These are phyloP conservation scores for Rosalia funebris DNA, from an alignment of 2,888 invertebrate species.

Conservation along the genomic window DNA sequence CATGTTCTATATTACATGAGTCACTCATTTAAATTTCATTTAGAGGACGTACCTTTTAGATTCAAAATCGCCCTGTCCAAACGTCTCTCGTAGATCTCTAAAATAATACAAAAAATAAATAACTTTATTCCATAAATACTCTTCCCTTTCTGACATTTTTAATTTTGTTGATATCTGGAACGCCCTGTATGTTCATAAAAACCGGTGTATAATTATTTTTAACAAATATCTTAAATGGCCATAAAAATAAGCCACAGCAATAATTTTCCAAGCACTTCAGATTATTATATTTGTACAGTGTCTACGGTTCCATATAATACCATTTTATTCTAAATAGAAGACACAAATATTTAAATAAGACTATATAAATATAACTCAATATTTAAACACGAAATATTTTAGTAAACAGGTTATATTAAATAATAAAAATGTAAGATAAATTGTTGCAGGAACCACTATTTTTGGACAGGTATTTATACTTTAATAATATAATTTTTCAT, in stretches of 20 bases:
- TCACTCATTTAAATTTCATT: too few relatives aligned
- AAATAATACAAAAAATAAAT: too few relatives aligned
- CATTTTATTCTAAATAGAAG: neutral
- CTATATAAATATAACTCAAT: neutral
- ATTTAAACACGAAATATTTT: conserved; percentile 5
- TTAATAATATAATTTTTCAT: neutral
- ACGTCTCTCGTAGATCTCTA: too few relatives aligned
- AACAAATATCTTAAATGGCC: neutral
- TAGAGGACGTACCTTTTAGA: too few relatives aligned
- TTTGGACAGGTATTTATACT: neutral
- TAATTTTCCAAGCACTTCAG: neutral
- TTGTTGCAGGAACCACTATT: neutral
- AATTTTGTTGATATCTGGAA: too few relatives aligned
- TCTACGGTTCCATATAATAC: neutral
- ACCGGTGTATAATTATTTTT: neutral
- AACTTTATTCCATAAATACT: too few relatives aligned
- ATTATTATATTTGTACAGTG: neutral
- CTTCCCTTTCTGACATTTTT: too few relatives aligned
- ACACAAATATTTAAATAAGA: neutral
- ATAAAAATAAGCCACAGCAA: neutral
- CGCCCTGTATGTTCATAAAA: neutral
- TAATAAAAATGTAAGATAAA: conserved; percentile 3
- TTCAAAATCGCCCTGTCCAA: too few relatives aligned
- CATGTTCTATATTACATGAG: too few relatives aligned
- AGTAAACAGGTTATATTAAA: conserved; percentile 14